Conservation (phyloP, 2,113 vertebrate species). For the Centropus unirufus region DNA sequence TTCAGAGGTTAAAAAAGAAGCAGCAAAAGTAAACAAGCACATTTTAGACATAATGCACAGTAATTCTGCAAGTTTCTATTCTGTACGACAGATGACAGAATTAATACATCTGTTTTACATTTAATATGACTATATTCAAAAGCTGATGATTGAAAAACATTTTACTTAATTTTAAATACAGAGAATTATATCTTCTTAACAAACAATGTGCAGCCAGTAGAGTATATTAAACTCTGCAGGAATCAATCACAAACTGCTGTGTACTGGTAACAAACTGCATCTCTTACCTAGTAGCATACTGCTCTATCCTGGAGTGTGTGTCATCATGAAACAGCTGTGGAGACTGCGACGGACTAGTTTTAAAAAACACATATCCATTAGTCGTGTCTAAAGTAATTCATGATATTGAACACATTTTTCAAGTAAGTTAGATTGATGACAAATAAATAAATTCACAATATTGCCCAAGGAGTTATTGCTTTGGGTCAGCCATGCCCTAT, state of each 20-base stretch:
- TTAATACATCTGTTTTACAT: neutral
- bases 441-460: constrained; percentile 11
- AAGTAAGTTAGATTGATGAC: constrained; percentile 40
- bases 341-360: constrained; percentile 87
- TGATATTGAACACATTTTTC: neutral
- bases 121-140: neutral
- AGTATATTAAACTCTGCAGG: neutral
- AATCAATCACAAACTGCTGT: neutral
- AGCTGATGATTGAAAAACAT: neutral
- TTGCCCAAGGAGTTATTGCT: neutral
- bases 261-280: neutral
- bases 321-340: constrained; percentile 94
- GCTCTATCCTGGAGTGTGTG: constrained; percentile 96
- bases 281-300: constrained; percentile 93
- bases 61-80: neutral
- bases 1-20: neutral
- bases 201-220: neutral
- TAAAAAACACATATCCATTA: constrained; percentile 20
- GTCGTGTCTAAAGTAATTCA: neutral
- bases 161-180: neutral
- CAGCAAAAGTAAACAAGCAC: neutral
- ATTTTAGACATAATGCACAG: neutral
- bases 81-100: neutral
- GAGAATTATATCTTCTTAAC: neutral
- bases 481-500: neutral